Conservation (phyloP, 2,888 invertebrate species). For the Drosophila mettleri region DNA sequence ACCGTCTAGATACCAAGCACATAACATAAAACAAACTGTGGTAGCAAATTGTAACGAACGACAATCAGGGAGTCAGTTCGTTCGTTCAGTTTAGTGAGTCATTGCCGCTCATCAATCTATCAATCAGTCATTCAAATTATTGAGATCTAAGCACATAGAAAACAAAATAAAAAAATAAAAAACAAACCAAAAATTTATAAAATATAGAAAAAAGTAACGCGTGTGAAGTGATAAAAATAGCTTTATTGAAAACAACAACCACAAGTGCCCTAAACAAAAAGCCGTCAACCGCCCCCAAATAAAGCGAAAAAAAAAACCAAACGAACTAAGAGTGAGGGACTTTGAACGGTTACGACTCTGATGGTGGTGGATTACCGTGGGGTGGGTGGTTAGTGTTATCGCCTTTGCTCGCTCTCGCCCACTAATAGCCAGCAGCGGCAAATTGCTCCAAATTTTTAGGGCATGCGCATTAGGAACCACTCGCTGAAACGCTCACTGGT, state of each 20-base stretch:
- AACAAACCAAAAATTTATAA: neutral
- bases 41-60: conserved; percentile 32
- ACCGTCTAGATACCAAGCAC: conserved; percentile 10
- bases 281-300: conserved; percentile 24
- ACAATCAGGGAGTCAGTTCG: conserved; percentile 25
- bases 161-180: conserved; percentile 2
- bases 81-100: conserved; percentile 35
- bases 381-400: conserved; percentile 61
- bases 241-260: conserved; percentile 28
- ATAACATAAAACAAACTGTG: conserved; percentile 47
- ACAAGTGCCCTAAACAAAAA: conserved; percentile 50
- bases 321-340: conserved; percentile 47
- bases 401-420: conserved; percentile 58
- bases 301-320: conserved; percentile 36
- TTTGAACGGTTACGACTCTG: conserved; percentile 44
- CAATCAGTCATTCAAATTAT: conserved; percentile 26
- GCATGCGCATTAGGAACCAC: conserved; percentile 56
- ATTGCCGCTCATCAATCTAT: conserved; percentile 39
- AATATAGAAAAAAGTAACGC: conserved; percentile 6
- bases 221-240: conserved; percentile 27
- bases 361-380: conserved; percentile 49
- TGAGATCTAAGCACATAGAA: conserved; percentile 13
- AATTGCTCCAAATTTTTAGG: conserved; percentile 69
- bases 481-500: conserved; percentile 36
- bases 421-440: conserved; percentile 66